Evolutionary conservation across 1,140 invertebrate genomes (phyloP), one percentile per base, ranked within the genome.

Genomic region (Calycopis cecrops): DNA sequence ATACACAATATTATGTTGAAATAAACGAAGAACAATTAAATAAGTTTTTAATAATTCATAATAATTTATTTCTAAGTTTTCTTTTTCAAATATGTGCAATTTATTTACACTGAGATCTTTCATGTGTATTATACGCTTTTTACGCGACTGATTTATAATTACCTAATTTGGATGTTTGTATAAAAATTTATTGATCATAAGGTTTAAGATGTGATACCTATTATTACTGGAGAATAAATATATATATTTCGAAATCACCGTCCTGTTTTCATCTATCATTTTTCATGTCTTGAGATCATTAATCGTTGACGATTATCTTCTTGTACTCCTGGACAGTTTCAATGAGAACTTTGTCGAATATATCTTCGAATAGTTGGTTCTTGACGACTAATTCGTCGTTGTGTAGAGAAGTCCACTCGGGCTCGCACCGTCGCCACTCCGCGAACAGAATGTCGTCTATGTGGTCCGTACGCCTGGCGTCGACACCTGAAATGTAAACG

Each of bases 251-350:
- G 6, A 28, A 59, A 42, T 62, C 14, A 57, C 33, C 49, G 56
- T 38, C 28, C 35, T 58, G 59, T 62, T 56, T 40, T 55, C 48
- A 12, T 51, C 33, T 53, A 53, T 12, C 33, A 0, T 53, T 33
- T 28, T 50, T n/a, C n/a, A n/a, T n/a, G n/a, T n/a, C 21, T 28
- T 28, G 21, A 28, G 2, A 28, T 28, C 2, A 3, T 28, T 6
- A 28, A 28, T 28, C 21, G 21, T 6, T 28, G 21, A 28, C 2
- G 6, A 28, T 6, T 3, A 28, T 73, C 58, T 63, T 68, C 33
- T 85, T 87, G 47, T 87, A 87, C 60, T 83, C 79, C 40, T 85
- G 79, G 9, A 87, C 53, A 1, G 81, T 79, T 60, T 85, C 77
- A 9, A 64, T 70, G 12, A 86, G 72, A 6, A 86, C 71, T 64